phyloP scores from a whole-genome alignment of 2,113 vertebrate species.

The Charadrius vociferus region DNA sequence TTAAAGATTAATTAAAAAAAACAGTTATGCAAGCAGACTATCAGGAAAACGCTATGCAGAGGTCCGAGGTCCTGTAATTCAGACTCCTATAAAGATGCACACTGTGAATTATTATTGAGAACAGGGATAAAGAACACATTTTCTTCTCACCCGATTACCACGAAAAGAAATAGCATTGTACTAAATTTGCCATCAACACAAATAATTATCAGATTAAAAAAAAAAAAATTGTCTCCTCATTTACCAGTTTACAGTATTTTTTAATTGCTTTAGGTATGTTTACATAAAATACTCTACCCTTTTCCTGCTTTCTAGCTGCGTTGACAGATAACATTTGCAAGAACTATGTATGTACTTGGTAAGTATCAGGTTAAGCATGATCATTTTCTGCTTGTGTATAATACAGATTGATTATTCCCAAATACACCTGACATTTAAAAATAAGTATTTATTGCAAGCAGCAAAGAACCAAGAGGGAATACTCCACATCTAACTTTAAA shows the following conservation, averaged over 20 bases:
- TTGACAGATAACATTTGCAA: background rate
- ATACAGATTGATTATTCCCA: slow-evolving; percentile 17
- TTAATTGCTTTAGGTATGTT: background rate
- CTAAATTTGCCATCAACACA: background rate
- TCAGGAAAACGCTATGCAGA: background rate
- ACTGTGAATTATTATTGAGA: background rate
- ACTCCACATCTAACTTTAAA: background rate
- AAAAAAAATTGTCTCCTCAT: background rate
- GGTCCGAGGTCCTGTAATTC: background rate
- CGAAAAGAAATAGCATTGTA: background rate
- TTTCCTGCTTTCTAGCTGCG: background rate
- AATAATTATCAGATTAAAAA: background rate
- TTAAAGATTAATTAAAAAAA: background rate
- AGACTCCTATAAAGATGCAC: background rate
- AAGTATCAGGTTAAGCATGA: background rate
- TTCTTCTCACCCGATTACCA: background rate
- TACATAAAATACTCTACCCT: background rate
- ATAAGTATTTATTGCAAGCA: background rate
- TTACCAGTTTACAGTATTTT: background rate
- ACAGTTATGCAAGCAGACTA: background rate
- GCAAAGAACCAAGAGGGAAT: slow-evolving; percentile 1
- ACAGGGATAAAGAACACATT: background rate
- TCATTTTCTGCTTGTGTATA: background rate
- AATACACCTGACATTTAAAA: background rate
- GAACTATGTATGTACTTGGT: background rate